Base-by-base conservation (phyloP, 2,888 invertebrate species). In the Lepas anatifera region DNA sequence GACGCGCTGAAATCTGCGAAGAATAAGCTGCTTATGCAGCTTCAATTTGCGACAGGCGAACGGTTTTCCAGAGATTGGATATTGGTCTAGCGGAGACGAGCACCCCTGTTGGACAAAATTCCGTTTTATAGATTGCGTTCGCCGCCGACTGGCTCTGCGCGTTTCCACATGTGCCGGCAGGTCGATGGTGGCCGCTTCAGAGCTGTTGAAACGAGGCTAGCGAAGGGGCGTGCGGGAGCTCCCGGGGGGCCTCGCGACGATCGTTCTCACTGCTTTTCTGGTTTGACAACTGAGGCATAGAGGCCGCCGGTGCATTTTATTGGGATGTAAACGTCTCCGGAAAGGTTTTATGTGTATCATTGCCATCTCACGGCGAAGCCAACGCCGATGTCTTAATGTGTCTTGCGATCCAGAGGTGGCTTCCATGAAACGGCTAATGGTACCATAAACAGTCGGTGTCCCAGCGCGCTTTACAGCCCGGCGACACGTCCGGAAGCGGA, bases 271-370 rank as follows among this genome's bases (percentile, higher is more conserved):
- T n/a, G n/a, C n/a, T n/a, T n/a, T n/a, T n/a, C n/a, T n/a, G n/a
- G n/a, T n/a, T n/a, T n/a, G n/a, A n/a, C n/a, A n/a, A n/a, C n/a
- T n/a, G n/a, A n/a, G n/a, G n/a, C n/a, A n/a, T n/a, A n/a, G n/a
- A 10, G 18, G 58, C 35, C 32, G 58, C 1, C 35, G 58, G 32
- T 3, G 32, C 18, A 18, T 32, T 58, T 58, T 58, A 58, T 32
- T 32, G 35, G 32, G 58, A 16, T 58, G 58, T 58, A 58, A 58
- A 58, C 35, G 58, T 58, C 58, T 18, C 35, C 29, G 35, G 13
- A 35, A 58, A 58, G 58, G 32, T 58, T 58, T 58, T 58, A 58
- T 58, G 58, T 58, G 35, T 58, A 58, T 58, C 58, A 58, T 58
- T 58, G 58, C 35, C 35, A 3, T 10, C 35, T 22, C 6, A 22